Evolutionary conservation across 2,113 vertebrate species (phyloP), one percentile per base, ranked within the genome.

Genomic region (Rhadina sibilatrix): DNA sequence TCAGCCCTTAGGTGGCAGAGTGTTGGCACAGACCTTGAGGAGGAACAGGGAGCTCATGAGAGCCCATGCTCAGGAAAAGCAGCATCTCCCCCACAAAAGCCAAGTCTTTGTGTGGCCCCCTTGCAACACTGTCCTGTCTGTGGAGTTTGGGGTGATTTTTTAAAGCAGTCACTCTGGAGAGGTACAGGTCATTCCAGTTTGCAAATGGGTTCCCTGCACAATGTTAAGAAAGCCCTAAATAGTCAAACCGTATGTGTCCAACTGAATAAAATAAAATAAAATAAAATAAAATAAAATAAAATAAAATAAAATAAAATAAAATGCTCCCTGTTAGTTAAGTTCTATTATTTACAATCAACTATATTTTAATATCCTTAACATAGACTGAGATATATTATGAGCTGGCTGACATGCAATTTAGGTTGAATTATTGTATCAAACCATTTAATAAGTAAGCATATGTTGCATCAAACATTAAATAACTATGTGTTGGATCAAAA

Each of bases 1-100:
- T 20, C 4, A 1, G 66, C 52, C 46, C 28, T 81, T 6, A 21
- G 59, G 25, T 17, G 66, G 15, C 61, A 61, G 35, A 49, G 42
- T 13, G 52, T 6, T 27, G 50, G 9, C 75, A 14, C 16, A 38
- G 37, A 35, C 5, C 24, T 5, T 0, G 2, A 20, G 38, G 28
- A 68, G 57, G 31, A 66, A 2, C 22, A 3, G 5, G 14, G 42
- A 0, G 0, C 22, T 20, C 7, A 7, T 8, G 22, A 30, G 27
- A 47, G 76, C 35, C 59, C 18, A 3, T 5, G 33, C 12, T 21
- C 40, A 42, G 59, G 72, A n/a, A 31, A 25, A 60, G 35, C 74
- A 37, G 44, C 20, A 1, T 6, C 35, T 18, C 1, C 19, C 1
- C 18, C 14, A 2, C 14, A 37, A 37, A 60, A 11, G n/a, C 59